Conservation (phyloP, 2,797 vertebrate species). For the Cygnus olor region DNA sequence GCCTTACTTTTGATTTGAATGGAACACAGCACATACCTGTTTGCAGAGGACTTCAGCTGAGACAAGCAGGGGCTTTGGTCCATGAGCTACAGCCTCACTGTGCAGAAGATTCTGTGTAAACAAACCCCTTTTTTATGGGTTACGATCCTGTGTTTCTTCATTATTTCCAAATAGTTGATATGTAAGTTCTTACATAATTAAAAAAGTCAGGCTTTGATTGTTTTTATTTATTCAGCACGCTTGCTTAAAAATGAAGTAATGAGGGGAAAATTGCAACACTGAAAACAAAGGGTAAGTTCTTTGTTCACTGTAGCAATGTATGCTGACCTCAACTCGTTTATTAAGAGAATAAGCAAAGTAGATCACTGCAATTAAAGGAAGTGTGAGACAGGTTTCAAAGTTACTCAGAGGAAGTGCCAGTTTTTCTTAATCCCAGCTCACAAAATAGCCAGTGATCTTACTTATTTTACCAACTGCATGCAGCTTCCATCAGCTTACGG, state of each 20-base stretch:
- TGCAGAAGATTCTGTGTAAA: background rate
- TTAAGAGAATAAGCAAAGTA: background rate
- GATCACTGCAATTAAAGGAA: background rate
- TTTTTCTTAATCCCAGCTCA: background rate
- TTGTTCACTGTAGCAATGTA: background rate
- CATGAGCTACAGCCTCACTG: fast-evolving
- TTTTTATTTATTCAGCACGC: background rate
- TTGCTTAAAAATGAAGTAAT: background rate
- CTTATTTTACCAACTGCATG: background rate
- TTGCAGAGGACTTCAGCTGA: background rate
- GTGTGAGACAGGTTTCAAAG: background rate
- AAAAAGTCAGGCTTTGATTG: background rate
- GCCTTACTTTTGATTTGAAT: background rate
- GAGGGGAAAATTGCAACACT: background rate
- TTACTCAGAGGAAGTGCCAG: background rate
- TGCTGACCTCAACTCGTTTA: background rate
- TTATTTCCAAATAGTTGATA: background rate
- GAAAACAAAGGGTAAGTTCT: background rate
- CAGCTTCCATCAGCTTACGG: background rate
- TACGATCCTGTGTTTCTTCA: background rate
- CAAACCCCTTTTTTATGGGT: fast-evolving
- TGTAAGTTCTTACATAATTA: background rate
- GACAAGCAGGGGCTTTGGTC: background rate
- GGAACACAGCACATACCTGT: background rate
- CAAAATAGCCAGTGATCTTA: background rate